phyloP scores from a whole-genome alignment of 2,113 vertebrate genomes.

The Megalops atlanticus region DNA sequence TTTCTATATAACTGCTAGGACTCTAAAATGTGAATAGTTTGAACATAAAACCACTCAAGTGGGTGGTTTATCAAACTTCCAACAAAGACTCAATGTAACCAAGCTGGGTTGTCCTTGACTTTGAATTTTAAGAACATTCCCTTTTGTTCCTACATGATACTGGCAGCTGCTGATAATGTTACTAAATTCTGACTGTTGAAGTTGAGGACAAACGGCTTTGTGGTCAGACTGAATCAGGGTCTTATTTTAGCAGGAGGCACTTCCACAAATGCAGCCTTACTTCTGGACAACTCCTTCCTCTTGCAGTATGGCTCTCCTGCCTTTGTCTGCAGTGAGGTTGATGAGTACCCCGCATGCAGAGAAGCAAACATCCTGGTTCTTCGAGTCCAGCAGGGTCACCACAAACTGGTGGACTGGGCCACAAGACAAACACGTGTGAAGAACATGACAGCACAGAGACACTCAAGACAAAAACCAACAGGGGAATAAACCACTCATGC shows the following conservation, averaged over 20 bases:
- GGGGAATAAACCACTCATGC: not conserved
- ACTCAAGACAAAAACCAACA: not conserved
- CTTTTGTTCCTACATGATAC: too few relatives aligned
- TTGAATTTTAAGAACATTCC: not conserved
- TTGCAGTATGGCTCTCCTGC: constrained; percentile 66
- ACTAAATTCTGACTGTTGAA: not conserved
- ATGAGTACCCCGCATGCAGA: constrained; percentile 92
- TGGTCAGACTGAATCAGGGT: not conserved
- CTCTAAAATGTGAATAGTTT: not conserved
- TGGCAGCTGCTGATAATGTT: too few relatives aligned
- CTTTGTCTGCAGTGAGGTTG: constrained; percentile 80
- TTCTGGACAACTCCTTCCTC: constrained; percentile 78
- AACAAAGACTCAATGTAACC: not conserved
- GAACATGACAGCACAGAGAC: not conserved
- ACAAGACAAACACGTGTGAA: constrained; percentile 29
- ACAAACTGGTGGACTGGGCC: constrained; percentile 84
- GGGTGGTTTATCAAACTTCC: not conserved
- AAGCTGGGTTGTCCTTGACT: not conserved
- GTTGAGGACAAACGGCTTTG: not conserved
- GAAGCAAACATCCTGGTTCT: constrained; percentile 86
- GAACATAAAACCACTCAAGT: not conserved
- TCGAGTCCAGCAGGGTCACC: constrained; percentile 84
- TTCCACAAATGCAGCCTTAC: constrained; percentile 69
- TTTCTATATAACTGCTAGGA: too few relatives aligned
- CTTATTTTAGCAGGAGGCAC: not conserved